These are phyloP conservation scores for Tetheella fluctuosa DNA, from an alignment of 2,888 invertebrate genomes.

Conservation along the genomic window DNA sequence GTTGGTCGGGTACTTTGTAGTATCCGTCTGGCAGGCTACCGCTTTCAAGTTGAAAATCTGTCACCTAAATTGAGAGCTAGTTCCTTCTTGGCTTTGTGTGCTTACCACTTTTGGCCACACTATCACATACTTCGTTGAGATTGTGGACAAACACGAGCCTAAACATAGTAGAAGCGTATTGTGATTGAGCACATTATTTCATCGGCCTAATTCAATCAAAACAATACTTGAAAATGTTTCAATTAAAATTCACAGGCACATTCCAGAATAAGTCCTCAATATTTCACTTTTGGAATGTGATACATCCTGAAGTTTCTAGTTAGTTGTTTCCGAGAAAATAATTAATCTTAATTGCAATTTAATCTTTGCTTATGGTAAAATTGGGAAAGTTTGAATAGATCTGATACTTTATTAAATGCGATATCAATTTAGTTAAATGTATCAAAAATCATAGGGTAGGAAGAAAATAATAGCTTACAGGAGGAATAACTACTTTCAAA, in stretches of 20 bases:
- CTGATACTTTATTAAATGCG: not conserved
- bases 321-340: slow-evolving; percentile 25
- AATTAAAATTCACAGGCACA: slow-evolving; percentile 14
- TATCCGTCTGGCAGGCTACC: too few species aligned
- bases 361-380: slow-evolving; percentile 26
- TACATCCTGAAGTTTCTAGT: slow-evolving; percentile 21
- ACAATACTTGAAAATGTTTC: not conserved
- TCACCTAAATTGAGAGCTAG: too few species aligned
- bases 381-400: slow-evolving; percentile 27
- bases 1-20: too few species aligned
- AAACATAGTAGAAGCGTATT: too few species aligned
- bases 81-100: too few species aligned
- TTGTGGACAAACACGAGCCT: too few species aligned
- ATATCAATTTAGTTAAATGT: not conserved
- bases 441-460: too few species aligned
- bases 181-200: not conserved
- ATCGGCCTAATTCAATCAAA: not conserved
- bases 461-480: too few species aligned
- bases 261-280: slow-evolving; percentile 25
- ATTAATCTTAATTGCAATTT: slow-evolving; percentile 32
- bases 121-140: too few species aligned
- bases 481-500: not conserved
- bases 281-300: slow-evolving; percentile 19
- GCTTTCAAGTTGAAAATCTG: too few species aligned
- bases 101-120: too few species aligned